A percentile compares a stretch with the other conserved stretches of the same genome.
phyloP scores from a whole-genome alignment of 2,888 invertebrate species.

The Pachycephus smyrnensis region DNA sequence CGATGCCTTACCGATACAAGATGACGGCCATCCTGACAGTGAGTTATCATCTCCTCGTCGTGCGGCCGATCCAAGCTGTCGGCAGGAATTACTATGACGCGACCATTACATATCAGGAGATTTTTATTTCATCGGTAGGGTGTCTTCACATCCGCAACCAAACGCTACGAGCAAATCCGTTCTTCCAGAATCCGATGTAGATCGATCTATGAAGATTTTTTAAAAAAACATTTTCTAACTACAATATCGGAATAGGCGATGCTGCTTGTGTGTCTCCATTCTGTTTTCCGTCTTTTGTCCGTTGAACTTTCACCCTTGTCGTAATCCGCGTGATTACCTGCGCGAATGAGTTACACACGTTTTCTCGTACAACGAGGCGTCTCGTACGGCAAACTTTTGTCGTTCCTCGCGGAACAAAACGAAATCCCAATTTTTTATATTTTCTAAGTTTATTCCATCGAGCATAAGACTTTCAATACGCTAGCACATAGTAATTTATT shows the following conservation, averaged over 20 bases:
- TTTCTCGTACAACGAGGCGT: not conserved
- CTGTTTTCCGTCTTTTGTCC: not conserved
- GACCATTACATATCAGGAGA: not conserved
- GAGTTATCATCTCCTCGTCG: not conserved
- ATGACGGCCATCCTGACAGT: not conserved
- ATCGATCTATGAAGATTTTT: not conserved
- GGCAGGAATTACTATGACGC: not conserved
- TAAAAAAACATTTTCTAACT: not conserved
- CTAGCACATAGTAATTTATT: constrained; percentile 64
- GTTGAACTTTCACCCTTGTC: not conserved
- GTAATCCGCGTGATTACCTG: not conserved
- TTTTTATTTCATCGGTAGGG: not conserved
- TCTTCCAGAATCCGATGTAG: constrained; percentile 55
- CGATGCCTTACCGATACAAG: not conserved
- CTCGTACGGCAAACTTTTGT: not conserved
- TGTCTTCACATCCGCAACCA: constrained; percentile 1
- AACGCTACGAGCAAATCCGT: constrained; percentile 61
- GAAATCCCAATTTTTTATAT: constrained; percentile 4
- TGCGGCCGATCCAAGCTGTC: not conserved
- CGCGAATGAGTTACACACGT: not conserved
- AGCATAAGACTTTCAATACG: constrained; percentile 58
- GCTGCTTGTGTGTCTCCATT: not conserved
- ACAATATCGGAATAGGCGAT: not conserved
- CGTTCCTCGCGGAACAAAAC: not conserved
- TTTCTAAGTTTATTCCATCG: constrained; percentile 54